Base-by-base conservation (phyloP, 1,140 invertebrate genomes). In the Alviniconcha marisindica region DNA sequence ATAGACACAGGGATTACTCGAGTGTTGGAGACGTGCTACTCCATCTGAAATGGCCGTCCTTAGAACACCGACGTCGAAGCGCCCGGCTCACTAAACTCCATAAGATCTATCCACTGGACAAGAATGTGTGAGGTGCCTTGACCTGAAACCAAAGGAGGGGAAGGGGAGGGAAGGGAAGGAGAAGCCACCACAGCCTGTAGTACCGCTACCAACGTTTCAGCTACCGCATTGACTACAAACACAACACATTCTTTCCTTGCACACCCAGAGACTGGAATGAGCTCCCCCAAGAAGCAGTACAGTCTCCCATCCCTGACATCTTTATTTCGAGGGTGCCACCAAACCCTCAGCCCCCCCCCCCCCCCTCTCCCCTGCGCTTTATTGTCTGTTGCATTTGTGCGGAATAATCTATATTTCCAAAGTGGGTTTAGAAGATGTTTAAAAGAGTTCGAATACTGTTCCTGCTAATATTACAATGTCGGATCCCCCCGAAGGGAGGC, bases 11-110 rank as follows among this genome's bases (percentile, higher is more conserved):
- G 31, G 51, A 82, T n/a, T 71, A 4, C 48, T 63, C 74, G 15
- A 83, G 56, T 74, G 82, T 83, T 3, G 76, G 76, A 44, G 60
- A 69, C 10, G 44, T 83, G 60, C 38, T 78, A 14, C n/a, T 69
- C 31, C 18, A 69, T 40, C 33, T 83, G 36, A 69, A 38, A 15
- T 78, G 82, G 76, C 77, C 69, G 31, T 28, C 1, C 21, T 36
- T 78, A 51, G n/a, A 78, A 36, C 28, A 51, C n/a, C 77, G 76
- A 79, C 24, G 82, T 4, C 71, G 74, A 76, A 78, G 73, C 21
- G 77, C 63, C 0, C 79, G 77, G 73, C 66, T 84, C 14, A 63
- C 28, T 51, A 83, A 60, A 73, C n/a, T 78, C 24, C 33, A 81
- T 36, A 82, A 84, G 73, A 84, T 81, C 54, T 31, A 14, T 54